A percentile compares a stretch with the other conserved stretches of the same genome.
These are phyloP conservation scores for Dendropsophus ebraccatus DNA, from an alignment of 2,113 vertebrate species.

Conservation along the genomic window DNA sequence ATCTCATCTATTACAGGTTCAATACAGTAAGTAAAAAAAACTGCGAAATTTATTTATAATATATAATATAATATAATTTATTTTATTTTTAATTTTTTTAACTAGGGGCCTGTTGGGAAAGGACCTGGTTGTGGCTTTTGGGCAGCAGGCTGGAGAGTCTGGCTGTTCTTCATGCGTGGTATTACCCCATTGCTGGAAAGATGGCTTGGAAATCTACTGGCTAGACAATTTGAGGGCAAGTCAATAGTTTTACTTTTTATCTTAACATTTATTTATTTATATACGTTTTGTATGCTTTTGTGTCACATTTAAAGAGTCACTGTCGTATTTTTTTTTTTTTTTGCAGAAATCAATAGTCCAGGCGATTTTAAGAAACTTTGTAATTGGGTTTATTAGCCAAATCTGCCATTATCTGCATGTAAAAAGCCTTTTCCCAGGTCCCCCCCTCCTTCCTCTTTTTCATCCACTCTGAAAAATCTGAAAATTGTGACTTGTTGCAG, in stretches of 20 bases:
- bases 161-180: conserved; percentile 99
- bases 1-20: conserved; percentile 98
- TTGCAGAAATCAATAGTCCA: no score
- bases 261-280: no score
- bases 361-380: no score
- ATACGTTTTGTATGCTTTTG: no score
- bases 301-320: no score
- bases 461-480: no score
- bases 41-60: neutral
- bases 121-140: conserved; percentile 99
- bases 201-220: conserved; percentile 97
- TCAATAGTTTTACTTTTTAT: neutral
- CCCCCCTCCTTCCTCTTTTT: no score
- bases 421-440: no score
- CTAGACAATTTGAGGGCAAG: conserved; percentile 98
- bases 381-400: no score
- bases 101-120: conserved; percentile 95
- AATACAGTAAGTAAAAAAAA: conserved; percentile 84
- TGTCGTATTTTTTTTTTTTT: no score
- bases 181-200: conserved; percentile 96
- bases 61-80: neutral
- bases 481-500: no score
- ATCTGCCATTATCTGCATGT: no score
- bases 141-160: conserved; percentile 98
- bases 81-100: neutral